Conservation (phyloP, 92 coral and sea anemone genomes). For the Parazoanthus swiftii region DNA sequence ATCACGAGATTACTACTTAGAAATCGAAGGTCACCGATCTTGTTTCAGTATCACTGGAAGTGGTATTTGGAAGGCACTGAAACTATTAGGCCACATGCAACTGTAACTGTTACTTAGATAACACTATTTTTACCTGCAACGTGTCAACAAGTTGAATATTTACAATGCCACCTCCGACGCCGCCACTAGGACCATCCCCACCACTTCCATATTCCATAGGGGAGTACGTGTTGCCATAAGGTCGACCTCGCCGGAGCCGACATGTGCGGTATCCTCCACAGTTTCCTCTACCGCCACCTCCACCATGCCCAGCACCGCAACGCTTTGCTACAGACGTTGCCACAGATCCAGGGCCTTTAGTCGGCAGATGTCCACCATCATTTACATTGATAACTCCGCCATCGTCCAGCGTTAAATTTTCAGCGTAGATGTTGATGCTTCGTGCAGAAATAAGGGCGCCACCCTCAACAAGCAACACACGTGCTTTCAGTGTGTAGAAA, state of each 20-base stretch:
- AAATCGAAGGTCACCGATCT: no score
- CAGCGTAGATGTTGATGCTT: constrained; percentile 59
- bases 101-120: background rate
- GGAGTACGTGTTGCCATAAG: constrained; percentile 60
- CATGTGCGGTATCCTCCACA: constrained; percentile 65
- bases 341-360: constrained; percentile 62
- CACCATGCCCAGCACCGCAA: constrained; percentile 83
- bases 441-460: constrained; percentile 56
- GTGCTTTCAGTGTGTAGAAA: constrained; percentile 50
- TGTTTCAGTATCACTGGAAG: background rate
- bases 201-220: constrained; percentile 72
- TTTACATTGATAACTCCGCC: constrained; percentile 55
- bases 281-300: constrained; percentile 63
- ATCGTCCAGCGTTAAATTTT: constrained; percentile 64
- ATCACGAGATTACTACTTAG: no score
- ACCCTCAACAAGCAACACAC: constrained; percentile 64
- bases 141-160: constrained; percentile 54
- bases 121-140: constrained; percentile 46
- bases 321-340: constrained; percentile 55
- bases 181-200: constrained; percentile 60
- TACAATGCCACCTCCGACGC: constrained; percentile 71
- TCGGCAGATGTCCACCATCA: constrained; percentile 57
- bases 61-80: background rate
- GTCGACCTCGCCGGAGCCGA: constrained; percentile 55
- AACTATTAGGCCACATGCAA: background rate